Evolutionary conservation across 2,113 vertebrate genomes (phyloP).

Genomic region (Fregata magnificens): DNA sequence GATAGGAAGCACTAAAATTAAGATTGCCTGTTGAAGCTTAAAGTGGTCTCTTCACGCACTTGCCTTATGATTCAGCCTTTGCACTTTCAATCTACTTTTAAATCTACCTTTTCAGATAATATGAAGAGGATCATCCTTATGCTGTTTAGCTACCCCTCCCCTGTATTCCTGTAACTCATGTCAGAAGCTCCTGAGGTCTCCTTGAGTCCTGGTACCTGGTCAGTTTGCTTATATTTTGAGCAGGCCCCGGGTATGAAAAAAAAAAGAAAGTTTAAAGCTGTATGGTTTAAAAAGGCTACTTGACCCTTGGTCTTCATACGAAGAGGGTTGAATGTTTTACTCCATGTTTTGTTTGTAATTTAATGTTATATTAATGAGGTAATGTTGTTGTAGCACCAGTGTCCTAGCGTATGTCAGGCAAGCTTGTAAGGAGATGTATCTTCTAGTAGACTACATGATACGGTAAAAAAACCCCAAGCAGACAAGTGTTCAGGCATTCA

Average conservation of each 20-base stretch:
- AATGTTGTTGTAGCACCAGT: conserved; percentile 32
- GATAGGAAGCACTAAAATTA: not conserved
- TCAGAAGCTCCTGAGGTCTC: not conserved
- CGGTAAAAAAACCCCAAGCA: not conserved
- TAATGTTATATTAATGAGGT: conserved; percentile 25
- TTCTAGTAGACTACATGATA: not conserved
- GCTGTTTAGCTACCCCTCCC: not conserved
- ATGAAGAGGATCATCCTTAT: not conserved
- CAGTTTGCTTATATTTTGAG: not conserved
- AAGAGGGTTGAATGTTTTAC: not conserved
- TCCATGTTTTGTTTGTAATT: not conserved
- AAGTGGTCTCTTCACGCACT: not conserved
- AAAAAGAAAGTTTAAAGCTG: not conserved
- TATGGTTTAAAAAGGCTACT: not conserved
- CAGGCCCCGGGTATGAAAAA: not conserved
- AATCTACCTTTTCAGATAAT: not conserved
- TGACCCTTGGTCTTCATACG: not conserved
- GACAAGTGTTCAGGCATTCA: not conserved
- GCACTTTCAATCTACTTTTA: not conserved
- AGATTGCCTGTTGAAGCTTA: not conserved
- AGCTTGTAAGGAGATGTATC: not conserved
- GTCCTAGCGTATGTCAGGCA: not conserved
- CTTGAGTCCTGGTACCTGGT: not conserved
- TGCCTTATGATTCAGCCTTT: not conserved
- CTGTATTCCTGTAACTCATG: not conserved